Evolutionary conservation across 2,797 vertebrate genomes (phyloP), one percentile per base, ranked within the genome.

Genomic region (Peromyscus aztecus): DNA sequence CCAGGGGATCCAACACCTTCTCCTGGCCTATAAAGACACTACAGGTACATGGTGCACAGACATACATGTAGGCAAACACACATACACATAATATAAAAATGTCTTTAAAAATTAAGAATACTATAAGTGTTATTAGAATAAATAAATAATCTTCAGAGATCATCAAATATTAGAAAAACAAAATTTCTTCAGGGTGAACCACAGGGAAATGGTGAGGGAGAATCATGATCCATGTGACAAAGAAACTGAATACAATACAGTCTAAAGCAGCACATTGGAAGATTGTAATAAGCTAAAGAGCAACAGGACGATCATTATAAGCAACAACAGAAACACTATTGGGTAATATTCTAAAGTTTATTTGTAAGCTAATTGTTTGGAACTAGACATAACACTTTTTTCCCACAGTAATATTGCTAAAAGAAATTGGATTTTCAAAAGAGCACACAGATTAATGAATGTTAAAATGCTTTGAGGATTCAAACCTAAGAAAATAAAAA

Each of bases 401-500:
- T 5, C 49, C 76, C 86, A 85, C 4, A 93, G 52, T 75, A 91
- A 90, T 94, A 34, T n/a, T 94, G 76, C 23, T 92, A 94, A 96
- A 89, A 71, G 55, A 49, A 23, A 84, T 49, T 90, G 73, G 24
- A 52, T 69, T 94, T 84, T 89, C 73, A 94, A 97, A 84, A 40
- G 29, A 95, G n/a, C 31, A 77, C 40, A 82, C 8, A 82, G 77
- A 92, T 73, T 65, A 84, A 19, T 87, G 4, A 3, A 75, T 80
- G 37, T 75, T 46, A 91, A 95, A 81, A 93, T 92, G 69, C 71
- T 84, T 83, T 90, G 71, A 91, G 37, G 71, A 81, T 16, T 94
- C 89, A 95, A 95, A 88, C 11, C 75, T 95, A 96, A 96, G 84
- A 61, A 96, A 93, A 84, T 76, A 83, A 29, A 85, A 96, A 84